phyloP scores from a whole-genome alignment of 2,888 invertebrate species.

The Sarcophaga variegata region DNA sequence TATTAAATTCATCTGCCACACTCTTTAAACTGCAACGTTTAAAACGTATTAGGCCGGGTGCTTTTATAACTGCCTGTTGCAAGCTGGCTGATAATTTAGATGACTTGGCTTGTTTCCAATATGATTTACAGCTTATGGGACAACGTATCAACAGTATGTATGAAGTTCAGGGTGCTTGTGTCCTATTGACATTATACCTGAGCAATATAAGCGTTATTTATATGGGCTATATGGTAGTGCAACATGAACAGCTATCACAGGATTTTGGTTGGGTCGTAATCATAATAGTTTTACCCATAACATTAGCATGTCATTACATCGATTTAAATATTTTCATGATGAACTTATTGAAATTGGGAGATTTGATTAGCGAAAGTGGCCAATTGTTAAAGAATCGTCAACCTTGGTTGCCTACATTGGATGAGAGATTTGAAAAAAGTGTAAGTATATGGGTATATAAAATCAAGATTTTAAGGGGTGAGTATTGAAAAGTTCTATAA shows the following conservation, averaged over 20 bases:
- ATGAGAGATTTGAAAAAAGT: slow-evolving; percentile 47
- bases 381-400: slow-evolving; percentile 36
- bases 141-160: slow-evolving; percentile 43
- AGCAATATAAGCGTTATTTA: slow-evolving; percentile 50
- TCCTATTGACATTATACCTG: slow-evolving; percentile 42
- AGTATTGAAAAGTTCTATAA: neutral
- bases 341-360: slow-evolving; percentile 29
- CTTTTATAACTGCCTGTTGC: slow-evolving; percentile 28
- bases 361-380: neutral
- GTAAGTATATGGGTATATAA: slow-evolving; percentile 13
- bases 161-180: slow-evolving; percentile 42
- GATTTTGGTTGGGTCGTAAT: neutral
- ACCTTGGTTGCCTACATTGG: slow-evolving; percentile 28
- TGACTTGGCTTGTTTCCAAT: slow-evolving; percentile 34
- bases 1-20: slow-evolving; percentile 5
- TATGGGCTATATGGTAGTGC: slow-evolving; percentile 18
- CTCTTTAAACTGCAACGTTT: neutral
- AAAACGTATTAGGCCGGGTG: slow-evolving; percentile 8
- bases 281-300: neutral
- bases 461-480: too few species aligned
- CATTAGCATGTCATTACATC: slow-evolving; percentile 18
- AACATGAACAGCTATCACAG: neutral
- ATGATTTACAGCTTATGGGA: slow-evolving; percentile 23
- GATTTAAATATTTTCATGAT: slow-evolving; percentile 16
- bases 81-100: slow-evolving; percentile 49